Percentiles rank a stretch among this genome's conserved stretches.
phyloP scores from a whole-genome alignment of 1,140 invertebrate genomes.

The Bombus sibiricus region DNA sequence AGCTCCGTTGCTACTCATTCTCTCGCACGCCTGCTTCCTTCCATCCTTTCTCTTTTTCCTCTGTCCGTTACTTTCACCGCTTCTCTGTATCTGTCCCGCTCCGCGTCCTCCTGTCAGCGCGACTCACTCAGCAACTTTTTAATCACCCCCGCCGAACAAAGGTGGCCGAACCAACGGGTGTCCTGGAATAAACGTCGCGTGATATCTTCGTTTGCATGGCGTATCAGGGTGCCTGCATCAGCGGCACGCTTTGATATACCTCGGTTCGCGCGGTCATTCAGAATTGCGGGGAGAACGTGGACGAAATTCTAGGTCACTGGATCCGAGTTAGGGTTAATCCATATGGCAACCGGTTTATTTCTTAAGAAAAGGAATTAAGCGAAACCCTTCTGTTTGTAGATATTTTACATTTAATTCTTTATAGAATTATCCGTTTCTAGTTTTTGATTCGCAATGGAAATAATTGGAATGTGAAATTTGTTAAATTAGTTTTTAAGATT shows the following conservation, averaged over 20 bases:
- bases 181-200: conserved; percentile 44
- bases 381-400: background rate
- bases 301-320: conserved; percentile 36
- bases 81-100: conserved; percentile 30
- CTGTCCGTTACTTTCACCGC: conserved; percentile 15
- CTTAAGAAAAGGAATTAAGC: background rate
- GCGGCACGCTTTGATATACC: conserved; percentile 8
- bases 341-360: background rate
- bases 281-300: background rate
- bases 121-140: conserved; percentile 71
- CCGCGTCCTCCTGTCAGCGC: conserved; percentile 36
- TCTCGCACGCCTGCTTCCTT: conserved; percentile 3
- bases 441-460: too few relatives aligned
- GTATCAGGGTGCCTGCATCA: background rate
- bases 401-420: too few relatives aligned
- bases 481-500: too few relatives aligned
- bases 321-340: background rate
- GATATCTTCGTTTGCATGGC: background rate
- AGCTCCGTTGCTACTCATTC: background rate
- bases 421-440: too few relatives aligned
- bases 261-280: conserved; percentile 15
- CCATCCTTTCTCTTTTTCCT: background rate
- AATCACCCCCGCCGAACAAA: conserved; percentile 71
- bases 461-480: too few relatives aligned
- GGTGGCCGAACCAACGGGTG: conserved; percentile 58